A percentile compares a stretch with the other conserved stretches of the same genome.
These are phyloP conservation scores for Peromyscus aztecus DNA, from an alignment of 2,797 vertebrate genomes.

Conservation along the genomic window DNA sequence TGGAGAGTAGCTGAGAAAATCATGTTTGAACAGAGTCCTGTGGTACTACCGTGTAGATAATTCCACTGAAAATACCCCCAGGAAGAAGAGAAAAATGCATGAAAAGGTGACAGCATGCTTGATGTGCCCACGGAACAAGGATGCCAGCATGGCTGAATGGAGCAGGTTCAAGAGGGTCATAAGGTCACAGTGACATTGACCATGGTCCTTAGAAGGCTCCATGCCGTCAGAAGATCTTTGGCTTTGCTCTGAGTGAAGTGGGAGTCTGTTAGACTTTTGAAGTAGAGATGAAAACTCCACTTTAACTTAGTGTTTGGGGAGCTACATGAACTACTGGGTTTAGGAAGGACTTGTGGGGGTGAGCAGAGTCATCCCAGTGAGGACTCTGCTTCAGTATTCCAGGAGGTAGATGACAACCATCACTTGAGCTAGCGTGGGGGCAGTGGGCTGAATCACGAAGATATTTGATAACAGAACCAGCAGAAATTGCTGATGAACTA, in stretches of 20 bases:
- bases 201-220: background rate
- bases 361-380: background rate
- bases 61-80: background rate
- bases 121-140: too few species aligned
- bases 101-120: background rate
- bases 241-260: background rate
- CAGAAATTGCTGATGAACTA: background rate
- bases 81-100: background rate
- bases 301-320: background rate
- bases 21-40: background rate
- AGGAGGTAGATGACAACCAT: too few species aligned
- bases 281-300: background rate
- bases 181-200: background rate
- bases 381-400: background rate
- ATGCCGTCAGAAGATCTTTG: background rate
- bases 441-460: background rate
- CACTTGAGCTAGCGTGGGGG: background rate
- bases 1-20: background rate
- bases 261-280: background rate
- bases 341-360: background rate
- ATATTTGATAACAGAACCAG: background rate
- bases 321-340: background rate
- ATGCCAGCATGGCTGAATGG: background rate
- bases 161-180: background rate
- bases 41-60: background rate